Evolutionary conservation across 1,140 invertebrate genomes (phyloP).

Genomic region (Scaptomyza hsui): DNA sequence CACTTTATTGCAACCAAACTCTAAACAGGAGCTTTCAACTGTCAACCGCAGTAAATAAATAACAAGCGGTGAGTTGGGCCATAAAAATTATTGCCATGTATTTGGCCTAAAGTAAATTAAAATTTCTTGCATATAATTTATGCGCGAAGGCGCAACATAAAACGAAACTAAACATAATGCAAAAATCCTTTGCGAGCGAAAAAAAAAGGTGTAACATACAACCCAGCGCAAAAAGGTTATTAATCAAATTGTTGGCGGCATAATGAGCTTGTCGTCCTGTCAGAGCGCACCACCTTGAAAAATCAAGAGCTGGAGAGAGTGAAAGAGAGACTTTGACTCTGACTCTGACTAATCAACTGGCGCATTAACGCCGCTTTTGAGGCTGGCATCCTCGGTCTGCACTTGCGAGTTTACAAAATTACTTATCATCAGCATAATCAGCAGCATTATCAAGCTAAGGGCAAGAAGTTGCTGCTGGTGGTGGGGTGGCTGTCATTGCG

Average conservation of each 20-base stretch:
- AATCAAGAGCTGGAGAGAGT: neutral
- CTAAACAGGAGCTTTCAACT: constrained; percentile 48
- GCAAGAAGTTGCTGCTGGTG: constrained; percentile 1
- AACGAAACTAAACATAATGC: constrained; percentile 31
- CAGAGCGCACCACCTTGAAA: neutral
- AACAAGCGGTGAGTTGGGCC: constrained; percentile 4
- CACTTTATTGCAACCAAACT: constrained; percentile 26
- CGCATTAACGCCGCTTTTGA: constrained; percentile 73
- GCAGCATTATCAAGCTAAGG: constrained; percentile 63
- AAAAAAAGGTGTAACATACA: constrained; percentile 34
- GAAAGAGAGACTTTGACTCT: neutral
- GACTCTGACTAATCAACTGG: constrained; percentile 62
- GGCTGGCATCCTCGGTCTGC: constrained; percentile 47
- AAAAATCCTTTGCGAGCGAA: constrained; percentile 37
- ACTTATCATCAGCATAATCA: constrained; percentile 82
- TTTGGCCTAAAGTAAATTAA: constrained; percentile 68
- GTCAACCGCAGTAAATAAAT: constrained; percentile 33
- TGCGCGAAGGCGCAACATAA: constrained; percentile 39
- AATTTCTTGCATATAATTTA: constrained; percentile 73
- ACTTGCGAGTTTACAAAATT: constrained; percentile 75
- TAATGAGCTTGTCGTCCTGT: constrained; percentile 72
- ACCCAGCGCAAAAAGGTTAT: constrained; percentile 52
- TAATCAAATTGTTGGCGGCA: constrained; percentile 79
- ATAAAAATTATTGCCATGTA: constrained; percentile 43
- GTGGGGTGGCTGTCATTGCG: constrained; percentile 17